Base-by-base conservation (phyloP, 2,797 vertebrate species). In the Molossus molossus region DNA sequence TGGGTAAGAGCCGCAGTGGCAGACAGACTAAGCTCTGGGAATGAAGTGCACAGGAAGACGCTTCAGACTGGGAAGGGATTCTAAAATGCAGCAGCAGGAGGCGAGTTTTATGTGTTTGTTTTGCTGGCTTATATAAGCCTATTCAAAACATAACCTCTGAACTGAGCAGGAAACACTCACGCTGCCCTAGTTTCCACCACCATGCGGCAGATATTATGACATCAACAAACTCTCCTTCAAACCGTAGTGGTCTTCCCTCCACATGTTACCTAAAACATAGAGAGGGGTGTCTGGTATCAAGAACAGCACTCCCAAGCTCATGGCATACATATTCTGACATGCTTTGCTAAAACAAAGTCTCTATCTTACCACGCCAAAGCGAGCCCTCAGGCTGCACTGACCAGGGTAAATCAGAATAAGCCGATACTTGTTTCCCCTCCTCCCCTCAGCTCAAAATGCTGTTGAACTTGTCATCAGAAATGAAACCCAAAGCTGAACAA, bases 121-220 rank as follows among this genome's bases (percentile, higher is more conserved):
- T 87, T 64, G 50, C 45, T 79, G 60, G 77, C 57, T 92, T 96
- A 84, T 9, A 55, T 72, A 84, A 94, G 75, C 40, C 82, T 55
- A 37, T 82, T 94, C 77, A 73, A 82, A 91, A 73, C 50, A 82
- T 23, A 72, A 88, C 69, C 94, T 96, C 84, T 96, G 62, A 91
- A 73, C 50, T 57, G 67, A 94, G 86, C 82, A 94, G 29, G 62
- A 85, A 69, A 94, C 5, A 81, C 13, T 40, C 73, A 67, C 15
- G 25, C 27, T 62, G 45, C n/a, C 77, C 89, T 81, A 57, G 57
- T 88, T 96, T 93, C 73, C n/a, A 73, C 53, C 69, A 64, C 75
- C 73, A 48, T 10, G 57, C n/a, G 67, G 50, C 92, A 81, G 79
- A 82, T 76, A 72, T 48, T 27, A 64, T 9, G 27, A 81, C 82